phyloP scores from a whole-genome alignment of 1,140 invertebrate genomes.

The Prorops nasuta region DNA sequence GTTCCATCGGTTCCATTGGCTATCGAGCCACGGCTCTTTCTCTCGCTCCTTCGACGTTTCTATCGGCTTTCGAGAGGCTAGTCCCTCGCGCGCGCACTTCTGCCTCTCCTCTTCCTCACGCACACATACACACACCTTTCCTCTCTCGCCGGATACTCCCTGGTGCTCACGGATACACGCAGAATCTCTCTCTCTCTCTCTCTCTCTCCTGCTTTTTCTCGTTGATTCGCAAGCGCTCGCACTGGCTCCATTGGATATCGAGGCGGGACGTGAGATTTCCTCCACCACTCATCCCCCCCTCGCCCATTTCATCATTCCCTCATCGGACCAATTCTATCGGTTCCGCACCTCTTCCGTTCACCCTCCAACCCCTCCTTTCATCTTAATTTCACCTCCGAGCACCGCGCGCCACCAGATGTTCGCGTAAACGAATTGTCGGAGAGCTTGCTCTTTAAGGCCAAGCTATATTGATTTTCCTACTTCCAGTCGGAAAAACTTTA shows the following conservation, averaged over 20 bases:
- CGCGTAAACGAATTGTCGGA: too few relatives aligned
- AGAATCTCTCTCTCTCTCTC: conserved; percentile 6
- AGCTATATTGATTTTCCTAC: too few relatives aligned
- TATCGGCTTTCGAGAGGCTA: conserved; percentile 15
- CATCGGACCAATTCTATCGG: background rate
- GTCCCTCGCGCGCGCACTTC: conserved; percentile 25
- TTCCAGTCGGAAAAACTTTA: too few relatives aligned
- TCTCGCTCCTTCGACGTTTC: conserved; percentile 26
- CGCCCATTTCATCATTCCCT: too few relatives aligned
- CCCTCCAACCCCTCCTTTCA: background rate
- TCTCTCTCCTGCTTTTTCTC: background rate
- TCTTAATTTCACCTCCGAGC: too few relatives aligned
- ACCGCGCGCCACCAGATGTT: too few relatives aligned
- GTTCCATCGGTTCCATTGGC: conserved; percentile 55
- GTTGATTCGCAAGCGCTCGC: background rate
- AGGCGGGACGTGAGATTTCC: background rate
- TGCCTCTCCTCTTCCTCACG: conserved; percentile 15
- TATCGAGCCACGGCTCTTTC: conserved; percentile 19
- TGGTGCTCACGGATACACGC: too few relatives aligned
- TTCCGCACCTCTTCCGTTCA: background rate
- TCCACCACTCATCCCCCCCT: too few relatives aligned
- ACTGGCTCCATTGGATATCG: background rate
- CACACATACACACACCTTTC: background rate
- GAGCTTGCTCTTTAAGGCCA: too few relatives aligned
- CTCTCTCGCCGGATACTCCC: conserved; percentile 18